phyloP scores from a whole-genome alignment of 2,113 vertebrate genomes.

The Cervus canadensis region DNA sequence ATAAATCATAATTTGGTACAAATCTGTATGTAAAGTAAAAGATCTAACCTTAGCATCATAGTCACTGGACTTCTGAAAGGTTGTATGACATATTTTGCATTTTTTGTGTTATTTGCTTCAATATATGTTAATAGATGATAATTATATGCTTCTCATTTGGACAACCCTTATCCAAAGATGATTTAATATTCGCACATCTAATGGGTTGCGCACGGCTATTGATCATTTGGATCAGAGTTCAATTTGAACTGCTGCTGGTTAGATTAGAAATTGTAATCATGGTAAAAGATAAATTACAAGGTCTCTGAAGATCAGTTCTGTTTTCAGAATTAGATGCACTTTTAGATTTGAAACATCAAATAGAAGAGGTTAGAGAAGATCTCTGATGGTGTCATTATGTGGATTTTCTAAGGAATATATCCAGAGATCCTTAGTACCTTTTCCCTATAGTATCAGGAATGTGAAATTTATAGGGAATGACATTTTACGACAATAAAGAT shows the following conservation, averaged over 20 bases:
- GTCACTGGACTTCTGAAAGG: conserved; percentile 15
- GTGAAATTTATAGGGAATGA: conserved; percentile 17
- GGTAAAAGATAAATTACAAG: conserved; percentile 68
- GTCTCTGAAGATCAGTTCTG: conserved; percentile 56
- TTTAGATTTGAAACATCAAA: conserved; percentile 34
- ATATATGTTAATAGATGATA: conserved; percentile 75
- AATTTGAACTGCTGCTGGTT: conserved; percentile 69
- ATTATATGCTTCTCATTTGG: conserved; percentile 72
- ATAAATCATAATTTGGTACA: conserved; percentile 45
- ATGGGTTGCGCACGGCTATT: conserved; percentile 51
- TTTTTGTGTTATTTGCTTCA: conserved; percentile 58
- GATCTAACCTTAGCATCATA: conserved; percentile 33
- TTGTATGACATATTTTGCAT: conserved; percentile 31
- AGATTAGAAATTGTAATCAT: conserved; percentile 75
- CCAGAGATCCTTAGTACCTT: neutral
- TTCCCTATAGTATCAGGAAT: neutral
- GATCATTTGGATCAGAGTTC: conserved; percentile 75
- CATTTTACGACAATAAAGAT: conserved; percentile 23
- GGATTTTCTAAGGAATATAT: neutral
- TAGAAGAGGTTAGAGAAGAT: conserved; percentile 27
- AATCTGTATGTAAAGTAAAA: conserved; percentile 40
- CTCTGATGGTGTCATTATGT: neutral
- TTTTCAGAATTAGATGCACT: conserved; percentile 49
- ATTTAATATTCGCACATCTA: conserved; percentile 68
- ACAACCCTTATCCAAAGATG: conserved; percentile 34